A percentile compares a stretch with the other conserved stretches of the same genome.
These are phyloP conservation scores for Gila robusta DNA, from an alignment of 2,797 vertebrate species.

Conservation along the genomic window DNA sequence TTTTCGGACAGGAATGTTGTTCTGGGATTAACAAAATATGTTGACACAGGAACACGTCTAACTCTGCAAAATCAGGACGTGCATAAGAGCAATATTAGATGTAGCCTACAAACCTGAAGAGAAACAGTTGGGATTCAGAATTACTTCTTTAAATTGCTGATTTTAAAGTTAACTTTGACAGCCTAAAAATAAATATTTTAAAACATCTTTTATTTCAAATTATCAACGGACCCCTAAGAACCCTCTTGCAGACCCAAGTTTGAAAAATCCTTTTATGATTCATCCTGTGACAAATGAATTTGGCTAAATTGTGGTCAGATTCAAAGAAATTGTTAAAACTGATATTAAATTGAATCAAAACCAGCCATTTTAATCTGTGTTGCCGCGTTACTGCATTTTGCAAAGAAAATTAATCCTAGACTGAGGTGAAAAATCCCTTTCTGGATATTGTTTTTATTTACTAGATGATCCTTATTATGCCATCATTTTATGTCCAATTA, in stretches of 20 bases:
- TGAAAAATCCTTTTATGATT: not conserved
- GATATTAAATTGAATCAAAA: not conserved
- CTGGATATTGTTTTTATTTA: not conserved
- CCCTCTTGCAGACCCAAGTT: not conserved
- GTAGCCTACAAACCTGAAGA: not conserved
- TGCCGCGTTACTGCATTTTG: not conserved
- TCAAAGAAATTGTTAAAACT: not conserved
- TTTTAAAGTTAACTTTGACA: no score
- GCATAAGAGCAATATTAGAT: not conserved
- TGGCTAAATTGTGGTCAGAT: not conserved
- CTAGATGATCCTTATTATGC: not conserved
- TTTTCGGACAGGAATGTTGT: not conserved
- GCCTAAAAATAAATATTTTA: not conserved
- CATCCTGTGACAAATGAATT: not conserved
- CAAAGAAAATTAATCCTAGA: not conserved
- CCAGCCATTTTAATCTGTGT: not conserved
- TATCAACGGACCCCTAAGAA: not conserved
- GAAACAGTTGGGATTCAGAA: not conserved
- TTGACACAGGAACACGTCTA: not conserved
- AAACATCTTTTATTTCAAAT: not conserved
- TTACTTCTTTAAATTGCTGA: not conserved
- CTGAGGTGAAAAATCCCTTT: not conserved
- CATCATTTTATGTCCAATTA: slow-evolving; percentile 8
- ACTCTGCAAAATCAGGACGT: not conserved
- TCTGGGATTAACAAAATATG: not conserved